phyloP scores from a whole-genome alignment of 2,888 invertebrate species.

The Belgica antarctica region DNA sequence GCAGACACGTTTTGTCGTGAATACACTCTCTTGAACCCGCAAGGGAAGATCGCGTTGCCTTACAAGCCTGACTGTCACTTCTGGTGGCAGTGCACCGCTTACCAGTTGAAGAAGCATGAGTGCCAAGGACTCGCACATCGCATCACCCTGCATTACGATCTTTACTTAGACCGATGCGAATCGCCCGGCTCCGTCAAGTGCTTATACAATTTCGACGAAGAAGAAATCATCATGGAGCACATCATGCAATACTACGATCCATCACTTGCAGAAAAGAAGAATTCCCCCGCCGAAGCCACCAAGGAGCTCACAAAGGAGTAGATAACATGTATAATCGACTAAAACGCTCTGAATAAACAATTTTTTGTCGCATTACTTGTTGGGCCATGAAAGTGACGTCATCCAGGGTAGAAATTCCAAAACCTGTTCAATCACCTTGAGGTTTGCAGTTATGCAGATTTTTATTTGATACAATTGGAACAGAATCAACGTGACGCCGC shows the following conservation, averaged over 20 bases:
- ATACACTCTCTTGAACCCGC: conserved; percentile 5
- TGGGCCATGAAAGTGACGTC: no score
- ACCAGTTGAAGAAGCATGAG: conserved; percentile 31
- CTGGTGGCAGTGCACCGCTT: conserved; percentile 39
- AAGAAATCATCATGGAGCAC: conserved; percentile 40
- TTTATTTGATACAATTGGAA: no score
- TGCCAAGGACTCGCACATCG: conserved; percentile 24
- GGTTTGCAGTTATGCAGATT: no score
- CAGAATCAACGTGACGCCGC: no score
- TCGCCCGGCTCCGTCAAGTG: conserved; percentile 10
- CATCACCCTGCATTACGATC: conserved; percentile 25
- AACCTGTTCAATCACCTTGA: no score
- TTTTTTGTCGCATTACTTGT: no score
- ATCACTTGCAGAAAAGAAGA: no score
- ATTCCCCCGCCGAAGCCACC: no score
- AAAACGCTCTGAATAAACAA: not conserved
- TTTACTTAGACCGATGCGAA: conserved; percentile 30
- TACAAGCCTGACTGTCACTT: conserved; percentile 34
- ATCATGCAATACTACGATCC: conserved; percentile 34
- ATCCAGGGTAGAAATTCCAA: no score
- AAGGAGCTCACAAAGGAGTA: no score
- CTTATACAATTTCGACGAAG: conserved; percentile 18
- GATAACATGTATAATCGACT: no score
- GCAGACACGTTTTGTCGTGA: conserved; percentile 40
- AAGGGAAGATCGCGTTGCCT: not conserved